Evolutionary conservation across 2,113 vertebrate species (phyloP), one percentile per base, ranked within the genome.

Genomic region (Daubentonia madagascariensis): DNA sequence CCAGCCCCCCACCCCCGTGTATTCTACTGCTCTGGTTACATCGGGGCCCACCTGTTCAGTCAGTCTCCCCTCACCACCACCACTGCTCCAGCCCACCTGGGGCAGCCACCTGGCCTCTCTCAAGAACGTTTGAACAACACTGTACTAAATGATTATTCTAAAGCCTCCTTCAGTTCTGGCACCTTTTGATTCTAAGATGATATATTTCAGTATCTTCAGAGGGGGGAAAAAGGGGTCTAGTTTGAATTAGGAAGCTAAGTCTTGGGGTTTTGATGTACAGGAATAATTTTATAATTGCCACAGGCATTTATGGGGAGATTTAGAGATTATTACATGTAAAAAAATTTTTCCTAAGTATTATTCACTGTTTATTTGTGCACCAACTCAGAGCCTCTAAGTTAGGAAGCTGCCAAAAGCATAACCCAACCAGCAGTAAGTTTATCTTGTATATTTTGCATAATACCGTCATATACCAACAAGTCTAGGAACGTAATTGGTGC

Each of bases 191-290:
- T 52, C 85, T 94, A 52, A 3, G 8, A 83, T 76, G 35, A 52
- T 48, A 35, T 43, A 37, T 35, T 35, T 45, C 25, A 63, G 6
- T 94, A 50, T 67, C 61, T 83, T 72, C 20, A 5, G 4, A 12
- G 52, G 25, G 18, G 35, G 1, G 30, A n/a, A 73, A 8, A 40
- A 32, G 2, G 13, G 6, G 12, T 28, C 45, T 92, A 78, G 4
- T 72, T 83, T 92, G 73, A 57, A 85, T 52, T 23, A 78, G 75
- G 94, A 87, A 75, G 25, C 22, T 94, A 3, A 67, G 48, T 79
- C 17, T 68, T 25, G 1, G n/a, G 67, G 48, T 22, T 89, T 32
- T 94, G 37, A 67, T 48, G 17, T 61, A 20, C 59, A 22, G 57
- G 35, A 30, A 61, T 70, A 91, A 52, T 22, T 65, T 65, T 57